A percentile compares a stretch with the other conserved stretches of the same genome.
Evolutionary conservation across 2,888 invertebrate species (phyloP).

Genomic region (Volucella inflata): DNA sequence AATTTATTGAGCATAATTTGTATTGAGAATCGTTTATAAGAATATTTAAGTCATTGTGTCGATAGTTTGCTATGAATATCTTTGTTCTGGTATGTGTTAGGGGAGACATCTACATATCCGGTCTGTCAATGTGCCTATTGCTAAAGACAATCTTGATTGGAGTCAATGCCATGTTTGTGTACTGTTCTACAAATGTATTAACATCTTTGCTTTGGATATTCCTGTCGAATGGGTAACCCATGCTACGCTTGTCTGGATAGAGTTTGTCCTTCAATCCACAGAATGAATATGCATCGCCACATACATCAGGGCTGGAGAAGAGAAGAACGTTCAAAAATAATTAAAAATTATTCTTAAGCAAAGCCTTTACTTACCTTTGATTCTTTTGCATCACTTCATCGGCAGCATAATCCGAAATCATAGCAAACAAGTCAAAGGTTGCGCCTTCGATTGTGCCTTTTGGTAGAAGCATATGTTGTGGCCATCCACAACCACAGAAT

Average conservation of each 20-base stretch:
- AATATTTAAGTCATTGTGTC: too few species aligned
- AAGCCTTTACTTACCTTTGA: constrained; percentile 13
- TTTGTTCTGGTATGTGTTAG: too few species aligned
- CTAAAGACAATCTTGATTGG: constrained; percentile 87
- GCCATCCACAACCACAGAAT: constrained; percentile 96
- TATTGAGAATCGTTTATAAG: too few species aligned
- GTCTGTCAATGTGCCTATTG: not conserved
- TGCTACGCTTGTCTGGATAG: constrained; percentile 88
- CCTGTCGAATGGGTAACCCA: constrained; percentile 87
- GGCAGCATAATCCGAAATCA: constrained; percentile 89
- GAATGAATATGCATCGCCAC: constrained; percentile 88
- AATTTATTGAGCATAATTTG: too few species aligned
- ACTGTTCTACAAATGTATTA: constrained; percentile 84
- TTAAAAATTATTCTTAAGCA: not conserved
- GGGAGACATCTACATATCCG: too few species aligned
- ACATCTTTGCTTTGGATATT: too few species aligned
- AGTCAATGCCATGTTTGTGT: constrained; percentile 88
- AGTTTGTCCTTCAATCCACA: constrained; percentile 88
- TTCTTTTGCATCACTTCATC: constrained; percentile 82
- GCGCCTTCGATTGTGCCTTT: constrained; percentile 88
- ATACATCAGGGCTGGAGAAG: constrained; percentile 79
- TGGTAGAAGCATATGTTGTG: constrained; percentile 91
- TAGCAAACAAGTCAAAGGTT: constrained; percentile 89
- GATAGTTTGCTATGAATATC: too few species aligned
- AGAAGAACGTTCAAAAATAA: not conserved